These are phyloP conservation scores for Numenius arquata DNA, from an alignment of 2,113 vertebrate genomes.

Conservation along the genomic window DNA sequence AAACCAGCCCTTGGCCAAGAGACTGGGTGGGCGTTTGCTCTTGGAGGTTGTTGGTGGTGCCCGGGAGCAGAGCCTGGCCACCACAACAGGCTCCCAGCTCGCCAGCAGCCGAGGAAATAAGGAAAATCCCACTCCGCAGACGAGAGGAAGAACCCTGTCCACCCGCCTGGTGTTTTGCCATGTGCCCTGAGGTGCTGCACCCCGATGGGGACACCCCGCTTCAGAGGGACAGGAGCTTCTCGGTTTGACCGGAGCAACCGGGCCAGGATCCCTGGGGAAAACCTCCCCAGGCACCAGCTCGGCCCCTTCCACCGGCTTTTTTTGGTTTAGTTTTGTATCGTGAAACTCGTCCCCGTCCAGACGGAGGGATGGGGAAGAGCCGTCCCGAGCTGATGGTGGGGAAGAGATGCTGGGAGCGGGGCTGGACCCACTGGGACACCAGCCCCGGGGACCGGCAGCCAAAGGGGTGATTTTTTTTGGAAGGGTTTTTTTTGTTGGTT, in stretches of 20 bases:
- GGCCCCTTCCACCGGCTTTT: not conserved
- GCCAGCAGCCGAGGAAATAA: not conserved
- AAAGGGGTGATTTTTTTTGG: not conserved
- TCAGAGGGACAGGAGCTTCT: not conserved
- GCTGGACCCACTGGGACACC: not conserved
- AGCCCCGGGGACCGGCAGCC: not conserved
- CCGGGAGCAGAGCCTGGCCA: not conserved
- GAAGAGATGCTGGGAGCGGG: not conserved
- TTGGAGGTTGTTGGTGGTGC: not conserved
- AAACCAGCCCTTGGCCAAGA: not conserved
- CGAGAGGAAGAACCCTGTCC: not conserved
- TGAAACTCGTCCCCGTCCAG: not conserved
- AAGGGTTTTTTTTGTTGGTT: too few relatives aligned
- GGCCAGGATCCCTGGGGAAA: not conserved
- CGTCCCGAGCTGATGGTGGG: not conserved
- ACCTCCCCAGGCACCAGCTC: not conserved
- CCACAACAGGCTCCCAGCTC: not conserved
- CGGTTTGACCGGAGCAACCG: not conserved
- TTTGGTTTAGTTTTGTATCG: not conserved
- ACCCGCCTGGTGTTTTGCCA: rapidly evolving
- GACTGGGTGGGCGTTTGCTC: rapidly evolving
- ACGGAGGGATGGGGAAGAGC: not conserved
- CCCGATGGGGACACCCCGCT: not conserved
- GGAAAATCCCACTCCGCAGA: not conserved
- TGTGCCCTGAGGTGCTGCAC: not conserved